Evolutionary conservation across 2,797 vertebrate species (phyloP).

Genomic region (Lithobates sylvaticus): DNA sequence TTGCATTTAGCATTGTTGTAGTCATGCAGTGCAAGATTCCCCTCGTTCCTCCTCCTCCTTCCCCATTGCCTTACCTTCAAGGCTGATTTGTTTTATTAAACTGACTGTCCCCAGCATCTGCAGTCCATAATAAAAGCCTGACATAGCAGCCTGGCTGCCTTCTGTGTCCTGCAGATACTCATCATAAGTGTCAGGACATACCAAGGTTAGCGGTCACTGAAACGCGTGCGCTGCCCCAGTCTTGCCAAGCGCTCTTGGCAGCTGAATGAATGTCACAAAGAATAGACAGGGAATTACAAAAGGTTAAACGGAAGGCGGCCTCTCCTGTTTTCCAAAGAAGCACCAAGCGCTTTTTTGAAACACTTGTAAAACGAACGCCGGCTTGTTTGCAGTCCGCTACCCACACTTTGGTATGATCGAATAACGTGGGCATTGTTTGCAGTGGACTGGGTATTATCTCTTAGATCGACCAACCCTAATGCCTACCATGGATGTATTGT

Average conservation of each 20-base stretch:
- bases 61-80: constrained; percentile 94
- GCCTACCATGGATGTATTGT: neutral
- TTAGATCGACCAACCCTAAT: neutral
- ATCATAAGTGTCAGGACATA: constrained; percentile 98
- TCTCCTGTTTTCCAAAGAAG: constrained; percentile 76
- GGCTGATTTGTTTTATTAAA: constrained; percentile 99
- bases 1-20: constrained; percentile 46
- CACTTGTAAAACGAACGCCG: constrained; percentile 74
- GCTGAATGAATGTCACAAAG: constrained; percentile 91
- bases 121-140: constrained; percentile 93
- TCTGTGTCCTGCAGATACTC: constrained; percentile 98
- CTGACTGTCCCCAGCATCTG: constrained; percentile 94
- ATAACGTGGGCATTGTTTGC: constrained; percentile 28
- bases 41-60: constrained; percentile 76
- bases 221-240: constrained; percentile 86
- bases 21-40: constrained; percentile 74
- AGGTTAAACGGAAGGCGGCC: constrained; percentile 87
- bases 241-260: constrained; percentile 88
- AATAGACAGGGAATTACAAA: constrained; percentile 86
- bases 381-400: constrained; percentile 68
- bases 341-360: constrained; percentile 74
- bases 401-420: constrained; percentile 54
- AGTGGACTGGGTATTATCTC: constrained; percentile 22
- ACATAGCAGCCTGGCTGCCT: constrained; percentile 93
- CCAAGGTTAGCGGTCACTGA: constrained; percentile 99